Percentiles rank a stretch among this genome's conserved stretches.
phyloP scores from a whole-genome alignment of 2,888 invertebrate species.

The Belgica antarctica region DNA sequence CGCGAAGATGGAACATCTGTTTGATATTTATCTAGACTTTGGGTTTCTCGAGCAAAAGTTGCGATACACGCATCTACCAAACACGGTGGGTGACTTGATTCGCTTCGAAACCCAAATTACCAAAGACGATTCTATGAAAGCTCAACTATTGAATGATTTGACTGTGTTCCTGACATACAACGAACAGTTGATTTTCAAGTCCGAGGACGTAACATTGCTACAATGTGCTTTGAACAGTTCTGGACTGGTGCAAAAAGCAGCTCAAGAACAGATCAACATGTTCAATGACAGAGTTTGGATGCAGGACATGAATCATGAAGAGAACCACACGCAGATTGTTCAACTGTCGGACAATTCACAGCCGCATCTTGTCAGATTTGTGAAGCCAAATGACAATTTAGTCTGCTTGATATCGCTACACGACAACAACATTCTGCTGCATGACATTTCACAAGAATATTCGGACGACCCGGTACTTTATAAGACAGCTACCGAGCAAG shows the following conservation, averaged over 20 bases:
- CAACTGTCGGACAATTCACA: slow-evolving; percentile 49
- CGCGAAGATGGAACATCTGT: slow-evolving; percentile 47
- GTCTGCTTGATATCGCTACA: slow-evolving; percentile 49
- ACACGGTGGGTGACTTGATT: slow-evolving; percentile 51
- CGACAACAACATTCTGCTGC: slow-evolving; percentile 48
- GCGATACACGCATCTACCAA: slow-evolving; percentile 50
- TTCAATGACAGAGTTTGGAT: slow-evolving; percentile 46
- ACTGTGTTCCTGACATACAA: slow-evolving; percentile 51
- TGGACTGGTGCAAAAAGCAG: slow-evolving; percentile 50
- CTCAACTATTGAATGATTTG: slow-evolving; percentile 47
- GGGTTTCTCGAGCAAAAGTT: slow-evolving; percentile 54
- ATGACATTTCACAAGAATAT: slow-evolving; percentile 51
- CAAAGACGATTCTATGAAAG: slow-evolving; percentile 45
- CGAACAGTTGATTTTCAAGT: slow-evolving; percentile 52
- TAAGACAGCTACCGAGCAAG: too few relatives aligned
- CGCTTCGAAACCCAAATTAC: slow-evolving; percentile 49
- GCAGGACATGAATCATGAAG: slow-evolving; percentile 47
- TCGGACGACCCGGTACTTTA: slow-evolving; percentile 47
- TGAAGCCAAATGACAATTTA: slow-evolving; percentile 48
- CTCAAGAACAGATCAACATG: slow-evolving; percentile 49
- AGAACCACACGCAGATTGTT: slow-evolving; percentile 53
- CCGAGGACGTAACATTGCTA: slow-evolving; percentile 50
- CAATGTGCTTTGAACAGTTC: slow-evolving; percentile 51
- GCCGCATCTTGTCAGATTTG: slow-evolving; percentile 49
- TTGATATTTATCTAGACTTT: slow-evolving; percentile 53